Evolutionary conservation across 2,113 vertebrate genomes (phyloP).

Genomic region (Gobiocypris rarus): DNA sequence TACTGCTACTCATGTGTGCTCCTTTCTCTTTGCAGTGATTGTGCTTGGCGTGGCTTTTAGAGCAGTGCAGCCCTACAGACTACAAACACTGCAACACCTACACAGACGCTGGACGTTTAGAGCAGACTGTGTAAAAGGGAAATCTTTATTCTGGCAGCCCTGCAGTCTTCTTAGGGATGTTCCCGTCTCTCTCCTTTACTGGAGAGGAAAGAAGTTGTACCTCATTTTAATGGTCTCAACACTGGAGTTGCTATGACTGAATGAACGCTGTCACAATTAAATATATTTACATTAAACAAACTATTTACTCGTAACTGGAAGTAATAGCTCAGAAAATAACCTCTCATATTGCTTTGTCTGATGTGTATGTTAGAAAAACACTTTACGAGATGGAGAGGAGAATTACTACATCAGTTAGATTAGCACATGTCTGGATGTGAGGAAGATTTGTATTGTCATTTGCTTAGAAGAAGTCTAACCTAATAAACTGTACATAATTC

Average conservation of each 20-base stretch:
- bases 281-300: slow-evolving; percentile 51
- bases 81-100: slow-evolving; percentile 43
- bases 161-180: slow-evolving; percentile 43
- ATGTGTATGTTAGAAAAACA: slow-evolving; percentile 42
- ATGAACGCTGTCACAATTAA: slow-evolving; percentile 42
- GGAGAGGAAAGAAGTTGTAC: slow-evolving; percentile 44
- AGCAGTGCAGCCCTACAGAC: slow-evolving; percentile 30
- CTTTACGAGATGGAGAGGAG: slow-evolving; percentile 16
- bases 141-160: slow-evolving; percentile 48
- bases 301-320: slow-evolving; percentile 53
- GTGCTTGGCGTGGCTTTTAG: slow-evolving; percentile 34
- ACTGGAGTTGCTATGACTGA: slow-evolving; percentile 71
- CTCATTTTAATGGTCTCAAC: slow-evolving; percentile 70
- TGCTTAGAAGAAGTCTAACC: slow-evolving; percentile 33
- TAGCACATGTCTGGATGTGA: slow-evolving; percentile 22
- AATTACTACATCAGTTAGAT: slow-evolving; percentile 40
- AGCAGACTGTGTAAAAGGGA: slow-evolving; percentile 46
- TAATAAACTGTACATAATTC: slow-evolving; percentile 46
- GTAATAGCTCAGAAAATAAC: slow-evolving; percentile 47
- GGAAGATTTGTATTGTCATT: slow-evolving; percentile 33
- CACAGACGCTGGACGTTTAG: slow-evolving; percentile 41
- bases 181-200: slow-evolving; percentile 32
- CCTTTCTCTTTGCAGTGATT: slow-evolving; percentile 28
- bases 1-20: slow-evolving; percentile 4
- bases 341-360: slow-evolving; percentile 41